phyloP scores from a whole-genome alignment of 2,113 vertebrate species.

The Tapirus terrestris region DNA sequence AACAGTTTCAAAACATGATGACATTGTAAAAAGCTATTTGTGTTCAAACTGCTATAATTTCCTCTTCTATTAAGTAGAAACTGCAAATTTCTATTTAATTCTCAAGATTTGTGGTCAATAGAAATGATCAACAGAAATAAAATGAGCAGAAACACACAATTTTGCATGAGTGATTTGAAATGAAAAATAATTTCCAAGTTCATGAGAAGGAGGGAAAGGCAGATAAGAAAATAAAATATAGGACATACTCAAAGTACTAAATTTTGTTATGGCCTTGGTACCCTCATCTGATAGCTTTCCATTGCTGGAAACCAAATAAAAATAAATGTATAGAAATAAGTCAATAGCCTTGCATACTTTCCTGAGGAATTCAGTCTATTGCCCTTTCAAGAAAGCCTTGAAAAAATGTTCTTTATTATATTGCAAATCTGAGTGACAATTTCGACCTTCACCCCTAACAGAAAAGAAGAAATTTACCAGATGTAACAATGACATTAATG shows the following conservation, averaged over 20 bases:
- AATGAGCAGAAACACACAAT: background rate
- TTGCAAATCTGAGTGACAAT: background rate
- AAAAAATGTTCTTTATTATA: background rate
- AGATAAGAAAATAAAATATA: background rate
- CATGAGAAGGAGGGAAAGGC: background rate
- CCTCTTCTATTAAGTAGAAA: background rate
- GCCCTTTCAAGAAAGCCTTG: background rate
- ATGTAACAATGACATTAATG: background rate
- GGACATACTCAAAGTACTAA: background rate
- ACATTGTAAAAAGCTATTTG: background rate
- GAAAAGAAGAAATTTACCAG: conserved; percentile 25
- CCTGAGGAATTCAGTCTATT: background rate
- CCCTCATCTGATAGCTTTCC: background rate
- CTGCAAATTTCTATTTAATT: background rate
- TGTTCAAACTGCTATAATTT: background rate
- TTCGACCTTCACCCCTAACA: conserved; percentile 5
- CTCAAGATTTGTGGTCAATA: background rate
- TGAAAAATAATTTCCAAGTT: conserved; percentile 35
- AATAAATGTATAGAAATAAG: background rate
- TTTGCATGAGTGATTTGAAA: background rate
- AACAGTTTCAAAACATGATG: background rate
- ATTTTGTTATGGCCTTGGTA: background rate
- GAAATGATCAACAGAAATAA: conserved; percentile 20
- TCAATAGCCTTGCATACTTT: background rate
- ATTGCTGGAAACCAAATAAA: conserved; percentile 27